These are phyloP conservation scores for Pseudachorutes palmiensis DNA, from an alignment of 1,140 invertebrate species.

Conservation along the genomic window DNA sequence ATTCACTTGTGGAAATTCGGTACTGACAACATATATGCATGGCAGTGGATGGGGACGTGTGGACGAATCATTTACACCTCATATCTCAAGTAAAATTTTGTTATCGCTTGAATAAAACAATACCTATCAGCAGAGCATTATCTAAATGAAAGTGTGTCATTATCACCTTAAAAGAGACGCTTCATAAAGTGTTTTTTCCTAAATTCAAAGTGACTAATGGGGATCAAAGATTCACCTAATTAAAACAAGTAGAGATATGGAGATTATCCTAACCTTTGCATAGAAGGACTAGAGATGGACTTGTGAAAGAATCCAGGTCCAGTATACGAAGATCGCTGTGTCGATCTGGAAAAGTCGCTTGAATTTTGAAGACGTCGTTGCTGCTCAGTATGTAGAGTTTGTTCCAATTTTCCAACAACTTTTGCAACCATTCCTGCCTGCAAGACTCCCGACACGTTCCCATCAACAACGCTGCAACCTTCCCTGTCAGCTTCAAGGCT, in stretches of 20 bases:
- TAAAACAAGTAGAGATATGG: neutral
- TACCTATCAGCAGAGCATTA: no score
- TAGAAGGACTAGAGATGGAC: conserved; percentile 34
- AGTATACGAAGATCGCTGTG: conserved; percentile 22
- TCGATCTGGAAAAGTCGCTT: conserved; percentile 20
- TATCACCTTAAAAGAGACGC: neutral
- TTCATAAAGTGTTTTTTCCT: no score
- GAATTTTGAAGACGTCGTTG: neutral
- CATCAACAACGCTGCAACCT: conserved; percentile 20
- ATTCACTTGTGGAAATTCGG: no score
- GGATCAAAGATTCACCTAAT: no score
- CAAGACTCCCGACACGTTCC: conserved; percentile 16
- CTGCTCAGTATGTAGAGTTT: conserved; percentile 19
- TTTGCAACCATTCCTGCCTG: conserved; percentile 20
- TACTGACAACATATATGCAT: no score
- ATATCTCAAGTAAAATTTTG: no score
- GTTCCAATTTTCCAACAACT: conserved; percentile 25
- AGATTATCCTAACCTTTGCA: conserved; percentile 29
- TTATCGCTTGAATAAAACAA: no score
- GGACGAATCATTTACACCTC: no score
- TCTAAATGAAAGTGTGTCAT: neutral
- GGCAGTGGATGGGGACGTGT: no score
- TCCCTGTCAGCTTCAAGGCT: conserved; percentile 24
- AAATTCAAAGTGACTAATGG: no score
- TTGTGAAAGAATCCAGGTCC: conserved; percentile 32